Conservation (phyloP, 2,797 vertebrate species). For the Poeciliopsis presidionis region DNA sequence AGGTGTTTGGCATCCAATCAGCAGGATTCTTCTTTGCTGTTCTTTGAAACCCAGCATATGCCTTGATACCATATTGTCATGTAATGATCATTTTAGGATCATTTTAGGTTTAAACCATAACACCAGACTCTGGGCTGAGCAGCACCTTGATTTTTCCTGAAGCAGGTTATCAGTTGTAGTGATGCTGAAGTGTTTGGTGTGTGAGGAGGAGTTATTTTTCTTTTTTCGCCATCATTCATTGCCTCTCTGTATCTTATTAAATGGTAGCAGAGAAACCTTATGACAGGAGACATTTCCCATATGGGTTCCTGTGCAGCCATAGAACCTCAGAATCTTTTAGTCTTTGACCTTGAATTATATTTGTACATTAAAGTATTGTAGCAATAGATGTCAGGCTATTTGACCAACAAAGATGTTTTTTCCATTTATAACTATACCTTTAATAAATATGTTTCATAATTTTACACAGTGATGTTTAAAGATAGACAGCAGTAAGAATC, state of each 20-base stretch:
- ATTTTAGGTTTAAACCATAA: not conserved
- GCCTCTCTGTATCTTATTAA: not conserved
- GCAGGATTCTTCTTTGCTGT: constrained; percentile 54
- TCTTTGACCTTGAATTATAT: not conserved
- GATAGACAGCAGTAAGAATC: not conserved
- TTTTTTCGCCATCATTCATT: not conserved
- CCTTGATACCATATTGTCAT: constrained; percentile 28
- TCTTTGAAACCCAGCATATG: constrained; percentile 26
- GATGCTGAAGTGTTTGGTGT: not conserved
- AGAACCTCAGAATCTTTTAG: not conserved
- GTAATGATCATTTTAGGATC: constrained; percentile 25
- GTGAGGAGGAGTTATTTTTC: not conserved
- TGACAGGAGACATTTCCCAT: not conserved
- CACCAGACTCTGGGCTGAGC: not conserved
- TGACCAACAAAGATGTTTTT: not conserved
- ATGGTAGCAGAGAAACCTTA: not conserved
- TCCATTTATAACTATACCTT: not conserved
- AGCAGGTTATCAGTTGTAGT: not conserved
- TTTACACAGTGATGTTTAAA: not conserved
- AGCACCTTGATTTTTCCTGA: constrained; percentile 6
- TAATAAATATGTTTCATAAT: not conserved
- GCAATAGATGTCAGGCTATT: not conserved
- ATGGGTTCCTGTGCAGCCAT: not conserved
- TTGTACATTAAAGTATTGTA: not conserved
- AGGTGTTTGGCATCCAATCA: constrained; percentile 59